These are phyloP conservation scores for Sabellastarte sp. DNA, from an alignment of 2,888 invertebrate species.

Conservation along the genomic window DNA sequence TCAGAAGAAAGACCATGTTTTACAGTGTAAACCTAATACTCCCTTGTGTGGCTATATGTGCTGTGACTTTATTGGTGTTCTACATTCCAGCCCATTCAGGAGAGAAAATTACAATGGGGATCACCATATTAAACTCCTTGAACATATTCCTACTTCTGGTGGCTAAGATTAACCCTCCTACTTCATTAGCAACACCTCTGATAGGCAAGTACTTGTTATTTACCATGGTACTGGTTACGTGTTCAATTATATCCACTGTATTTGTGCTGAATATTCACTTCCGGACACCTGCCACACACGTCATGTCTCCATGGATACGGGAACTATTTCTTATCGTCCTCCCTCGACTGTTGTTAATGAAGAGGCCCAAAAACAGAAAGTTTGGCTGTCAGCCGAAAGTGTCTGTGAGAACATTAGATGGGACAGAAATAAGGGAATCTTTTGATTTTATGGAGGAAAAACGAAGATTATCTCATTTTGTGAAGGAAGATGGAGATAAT, in stretches of 20 bases:
- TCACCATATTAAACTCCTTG: slow-evolving; percentile 96
- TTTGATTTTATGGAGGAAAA: slow-evolving; percentile 6
- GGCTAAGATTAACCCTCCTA: slow-evolving; percentile 98
- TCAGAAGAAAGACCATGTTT: slow-evolving; percentile 71
- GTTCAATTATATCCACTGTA: slow-evolving; percentile 92
- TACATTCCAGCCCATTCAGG: slow-evolving; percentile 97
- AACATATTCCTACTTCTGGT: slow-evolving; percentile 98
- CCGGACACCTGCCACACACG: slow-evolving; percentile 94
- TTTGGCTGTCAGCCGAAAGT: slow-evolving; percentile 23
- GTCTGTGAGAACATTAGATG: slow-evolving; percentile 26
- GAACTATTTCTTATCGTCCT: slow-evolving; percentile 91
- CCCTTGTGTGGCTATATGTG: slow-evolving; percentile 94
- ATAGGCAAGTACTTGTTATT: slow-evolving; percentile 92
- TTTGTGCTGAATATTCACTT: slow-evolving; percentile 97
- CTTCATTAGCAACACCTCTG: slow-evolving; percentile 93
- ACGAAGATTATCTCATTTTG: no score
- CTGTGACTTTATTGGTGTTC: slow-evolving; percentile 95
- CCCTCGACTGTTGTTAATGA: slow-evolving; percentile 87
- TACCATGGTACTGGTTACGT: slow-evolving; percentile 97
- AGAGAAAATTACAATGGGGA: slow-evolving; percentile 93
- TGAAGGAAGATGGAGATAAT: no score
- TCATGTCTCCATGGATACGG: slow-evolving; percentile 97
- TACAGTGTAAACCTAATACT: slow-evolving; percentile 96
- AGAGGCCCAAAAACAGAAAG: slow-evolving; percentile 68
- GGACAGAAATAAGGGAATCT: slow-evolving; percentile 25